phyloP scores from a whole-genome alignment of 2,113 vertebrate species.

The Cinclus cinclus region DNA sequence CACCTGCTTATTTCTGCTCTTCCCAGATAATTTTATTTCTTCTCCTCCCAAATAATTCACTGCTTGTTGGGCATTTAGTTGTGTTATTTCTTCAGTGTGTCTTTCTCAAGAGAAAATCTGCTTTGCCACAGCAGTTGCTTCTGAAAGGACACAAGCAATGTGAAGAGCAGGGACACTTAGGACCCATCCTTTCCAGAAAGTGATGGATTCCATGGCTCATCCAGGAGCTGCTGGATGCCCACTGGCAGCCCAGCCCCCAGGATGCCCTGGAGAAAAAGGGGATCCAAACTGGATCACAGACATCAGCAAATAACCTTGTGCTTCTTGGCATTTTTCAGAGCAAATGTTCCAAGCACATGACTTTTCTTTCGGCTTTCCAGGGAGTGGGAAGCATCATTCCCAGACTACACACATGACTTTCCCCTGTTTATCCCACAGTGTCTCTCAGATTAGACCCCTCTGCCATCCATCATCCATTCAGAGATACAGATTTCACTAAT shows the following conservation, averaged over 20 bases:
- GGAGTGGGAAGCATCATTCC: background rate
- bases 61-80: background rate
- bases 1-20: background rate
- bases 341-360: background rate
- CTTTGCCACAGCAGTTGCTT: background rate
- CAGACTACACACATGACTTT: background rate
- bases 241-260: background rate
- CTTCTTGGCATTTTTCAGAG: background rate
- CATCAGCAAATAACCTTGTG: background rate
- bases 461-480: conserved; percentile 41
- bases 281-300: background rate
- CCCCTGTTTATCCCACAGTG: conserved; percentile 32
- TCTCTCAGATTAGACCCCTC: conserved; percentile 36
- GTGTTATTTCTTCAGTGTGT: background rate
- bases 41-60: background rate
- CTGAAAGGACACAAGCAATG: background rate
- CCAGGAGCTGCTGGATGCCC: background rate
- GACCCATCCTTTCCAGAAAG: background rate
- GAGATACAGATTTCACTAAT: conserved; percentile 45
- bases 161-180: background rate
- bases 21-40: background rate
- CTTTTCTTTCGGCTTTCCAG: background rate
- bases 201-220: background rate
- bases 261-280: background rate
- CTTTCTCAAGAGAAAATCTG: background rate